Base-by-base conservation (phyloP, 2,113 vertebrate species). In the Eidolon helvum region DNA sequence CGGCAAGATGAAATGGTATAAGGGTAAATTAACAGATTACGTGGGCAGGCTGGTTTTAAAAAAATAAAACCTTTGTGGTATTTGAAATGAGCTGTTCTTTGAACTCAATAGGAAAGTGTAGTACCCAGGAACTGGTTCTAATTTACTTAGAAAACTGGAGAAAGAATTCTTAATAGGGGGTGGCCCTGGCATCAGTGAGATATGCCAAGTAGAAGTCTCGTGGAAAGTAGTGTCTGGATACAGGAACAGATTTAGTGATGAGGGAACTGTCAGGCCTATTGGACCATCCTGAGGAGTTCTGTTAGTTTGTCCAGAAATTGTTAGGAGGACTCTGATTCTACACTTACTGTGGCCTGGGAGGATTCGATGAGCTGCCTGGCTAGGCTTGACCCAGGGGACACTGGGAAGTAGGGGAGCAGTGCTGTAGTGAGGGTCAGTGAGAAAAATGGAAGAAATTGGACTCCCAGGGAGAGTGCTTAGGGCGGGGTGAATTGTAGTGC, bases 41-140 rank as follows among this genome's bases (percentile, higher is more conserved):
- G 1, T 22, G 57, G 69, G 24, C 61, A 79, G 84, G 30, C 83
- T 69, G 33, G 40, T 71, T 94, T 94, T 12, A 74, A 55, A 78
- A 61, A 77, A 19, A 55, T 12, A 74, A 26, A 72, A 43, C 10
- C 14, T 33, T 9, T 87, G 50, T 57, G 77, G 10, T 55, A 9
- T 68, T 87, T 45, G 71, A 94, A 91, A 55, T 77, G 57, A 91
- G 63, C 50, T 35, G 1, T 88, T 61, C 85, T 92, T 63, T 92
- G 68, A 38, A 38, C 38, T 48, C 24, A n/a, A 5, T 40, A 53
- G 92, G 48, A 28, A 65, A 35, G 15, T 7, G 2, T 45, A 53
- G 40, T 78, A 35, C 55, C 15, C 66, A 75, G 50, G 24, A 94
- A 63, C 33, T 53, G 28, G 35, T 79, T 95, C 74, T 92, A 10